Conservation (phyloP, 1,140 invertebrate genomes). For the Trachymyrmex septentrionalis region DNA sequence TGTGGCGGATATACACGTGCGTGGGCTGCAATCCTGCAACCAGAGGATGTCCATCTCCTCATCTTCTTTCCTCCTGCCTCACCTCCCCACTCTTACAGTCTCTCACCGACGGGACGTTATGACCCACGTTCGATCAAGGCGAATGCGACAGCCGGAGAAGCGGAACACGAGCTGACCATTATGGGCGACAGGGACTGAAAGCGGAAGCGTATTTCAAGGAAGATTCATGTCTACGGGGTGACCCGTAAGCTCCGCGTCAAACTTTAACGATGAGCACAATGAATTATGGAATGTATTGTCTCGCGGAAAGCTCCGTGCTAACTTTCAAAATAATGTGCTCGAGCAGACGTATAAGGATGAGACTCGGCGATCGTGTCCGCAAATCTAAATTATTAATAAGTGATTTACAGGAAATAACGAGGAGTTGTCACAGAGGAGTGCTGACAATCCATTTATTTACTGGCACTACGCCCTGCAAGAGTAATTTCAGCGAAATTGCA, state of each 20-base stretch:
- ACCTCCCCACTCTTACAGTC: neutral
- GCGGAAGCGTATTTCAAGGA: slow-evolving; percentile 46
- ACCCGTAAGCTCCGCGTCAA: slow-evolving; percentile 29
- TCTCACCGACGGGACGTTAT: neutral
- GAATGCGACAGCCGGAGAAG: slow-evolving; percentile 1
- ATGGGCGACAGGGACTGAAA: slow-evolving; percentile 9
- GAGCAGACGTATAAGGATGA: slow-evolving; percentile 5
- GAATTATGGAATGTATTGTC: slow-evolving; percentile 46
- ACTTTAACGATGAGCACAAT: slow-evolving; percentile 33
- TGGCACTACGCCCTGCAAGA: neutral
- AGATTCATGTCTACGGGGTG: slow-evolving; percentile 40
- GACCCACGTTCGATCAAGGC: slow-evolving; percentile 40
- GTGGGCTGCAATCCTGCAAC: slow-evolving; percentile 21
- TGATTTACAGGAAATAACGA: neutral
- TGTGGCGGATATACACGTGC: slow-evolving; percentile 47
- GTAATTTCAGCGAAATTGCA: neutral
- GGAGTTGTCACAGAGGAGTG: neutral
- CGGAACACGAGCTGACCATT: slow-evolving; percentile 50
- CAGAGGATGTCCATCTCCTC: neutral
- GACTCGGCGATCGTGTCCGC: neutral
- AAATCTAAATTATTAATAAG: slow-evolving; percentile 20
- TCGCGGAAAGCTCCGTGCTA: neutral
- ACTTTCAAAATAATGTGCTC: slow-evolving; percentile 18
- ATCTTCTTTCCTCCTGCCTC: neutral
- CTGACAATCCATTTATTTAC: neutral